Evolutionary conservation across 2,797 vertebrate genomes (phyloP).

Genomic region (Tangara arthus): DNA sequence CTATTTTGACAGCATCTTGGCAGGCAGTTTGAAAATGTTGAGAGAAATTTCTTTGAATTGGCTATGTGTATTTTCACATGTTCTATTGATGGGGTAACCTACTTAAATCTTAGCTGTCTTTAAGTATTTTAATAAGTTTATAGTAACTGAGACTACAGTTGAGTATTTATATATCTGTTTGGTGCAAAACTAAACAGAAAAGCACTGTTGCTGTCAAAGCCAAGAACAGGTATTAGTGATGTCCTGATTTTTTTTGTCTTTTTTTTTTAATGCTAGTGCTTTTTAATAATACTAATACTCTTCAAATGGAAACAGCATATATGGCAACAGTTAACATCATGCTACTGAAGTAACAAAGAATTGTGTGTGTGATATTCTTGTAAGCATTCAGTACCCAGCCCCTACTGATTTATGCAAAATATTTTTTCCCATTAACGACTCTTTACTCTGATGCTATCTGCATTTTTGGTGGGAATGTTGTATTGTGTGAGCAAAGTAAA

Average conservation of each 20-base stretch:
- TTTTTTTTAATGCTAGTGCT: background rate
- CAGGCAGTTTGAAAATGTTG: background rate
- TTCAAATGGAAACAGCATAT: background rate
- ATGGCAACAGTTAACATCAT: background rate
- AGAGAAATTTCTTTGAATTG: background rate
- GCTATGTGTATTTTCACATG: background rate
- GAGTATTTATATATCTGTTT: background rate
- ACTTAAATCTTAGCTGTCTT: background rate
- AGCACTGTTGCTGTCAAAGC: background rate
- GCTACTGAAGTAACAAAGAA: background rate
- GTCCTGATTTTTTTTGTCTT: background rate
- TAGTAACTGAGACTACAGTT: background rate
- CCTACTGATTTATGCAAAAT: background rate
- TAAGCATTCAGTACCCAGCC: background rate
- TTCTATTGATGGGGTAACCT: background rate
- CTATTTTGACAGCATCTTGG: background rate
- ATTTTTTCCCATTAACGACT: background rate
- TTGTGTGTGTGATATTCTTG: background rate
- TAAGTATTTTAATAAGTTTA: background rate
- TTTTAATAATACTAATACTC: background rate
- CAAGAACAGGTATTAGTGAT: background rate
- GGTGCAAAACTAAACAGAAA: background rate
- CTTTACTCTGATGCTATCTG: background rate
- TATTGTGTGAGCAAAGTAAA: background rate
- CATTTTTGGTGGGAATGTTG: background rate